Base-by-base conservation (phyloP, 2,888 invertebrate species). In the Poecilobothrus nobilitatus region DNA sequence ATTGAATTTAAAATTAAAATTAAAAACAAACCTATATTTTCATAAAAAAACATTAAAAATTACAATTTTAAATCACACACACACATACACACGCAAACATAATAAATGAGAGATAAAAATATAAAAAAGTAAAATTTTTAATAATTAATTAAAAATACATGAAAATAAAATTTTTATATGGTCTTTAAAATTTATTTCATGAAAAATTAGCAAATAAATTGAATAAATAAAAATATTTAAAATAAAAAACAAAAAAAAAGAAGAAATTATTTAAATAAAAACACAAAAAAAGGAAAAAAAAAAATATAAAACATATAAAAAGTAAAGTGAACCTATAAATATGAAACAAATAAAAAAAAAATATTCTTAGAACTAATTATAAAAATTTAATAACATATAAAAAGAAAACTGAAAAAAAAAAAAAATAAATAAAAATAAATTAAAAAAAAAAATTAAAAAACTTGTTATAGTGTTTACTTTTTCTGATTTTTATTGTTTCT, bases 181-280 rank as follows among this genome's bases (percentile, higher is more conserved):
- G 53, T 53, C 53, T 53, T 53, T 53, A 8, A 53, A 53, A 18
- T 53, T 53, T 53, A 53, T 53, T 53, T 53, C 53, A 53, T 53
- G 15, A 53, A 53, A 41, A 53, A 53, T 53, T 53, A 53, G n/a
- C 6, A 53, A 41, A 41, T 41, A 41, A 2, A 41, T 12, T 41
- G 41, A 41, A 8, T 12, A 41, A 41, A 41, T 15, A 41, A 41
- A 41, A 27, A 27, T 27, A 27, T 4, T 27, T 27, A 4, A 27
- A 27, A 27, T 27, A 27, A 27, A 27, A 27, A 2, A 27, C 27
- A 27, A 27, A 73, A 69, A 71, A 73, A 71, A 68, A 69, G 70
- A 69, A 68, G 68, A 69, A 65, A 69, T 70, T 68, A 74, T 71
- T 69, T 69, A 71, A 69, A 68, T 69, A 69, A 65, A 69, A 71